Base-by-base conservation (phyloP, 30 jellyfish, hydroid and myxozoan species). In the Pelagia noctiluca region DNA sequence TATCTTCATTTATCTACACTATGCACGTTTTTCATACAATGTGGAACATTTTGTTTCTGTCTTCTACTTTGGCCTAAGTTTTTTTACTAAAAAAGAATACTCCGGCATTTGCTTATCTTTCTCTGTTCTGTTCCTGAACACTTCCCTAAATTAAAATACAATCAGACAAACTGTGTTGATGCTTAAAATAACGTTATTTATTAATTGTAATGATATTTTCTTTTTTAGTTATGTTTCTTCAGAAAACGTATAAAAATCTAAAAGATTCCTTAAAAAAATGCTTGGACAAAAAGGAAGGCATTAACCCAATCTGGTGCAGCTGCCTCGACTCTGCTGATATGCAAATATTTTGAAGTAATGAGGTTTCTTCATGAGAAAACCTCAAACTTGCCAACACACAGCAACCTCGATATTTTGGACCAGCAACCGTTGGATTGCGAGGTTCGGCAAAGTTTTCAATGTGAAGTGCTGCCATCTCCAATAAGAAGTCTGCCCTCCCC, bases 301-400 rank as follows among this genome's bases (percentile, higher is more conserved):
- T 36, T 86, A 82, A 5, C 90, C 19, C 62, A 70, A 32, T 86
- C 96, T n/a, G 91, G 80, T 10, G 96, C 96, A 26, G 85, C 85
- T 19, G 93, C 87, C 2, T 48, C 68, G 3, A 26, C 68, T 2
- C 70, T 86, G 1, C 87, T 91, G 32, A 76, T 46, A 16, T 86
- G 91, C 71, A 60, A 76, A 42, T 86, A 63, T 46, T 86, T 86
- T 64, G 85, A 76, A 2, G 70, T 21, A 13, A 76, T 86, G 85
- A 22, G 61, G 30, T 86, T 86, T 36, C 92, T 86, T 0, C 86
- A 61, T 62, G 86, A 86, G 50, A 76, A 86, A 69, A 62, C 86
- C 3, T 60, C 82, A 12, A 84, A 84, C 75, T 35, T 10, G 68
- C 64, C 24, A 3, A 82, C 86, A 8, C 47, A 82, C 21, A 64